phyloP scores from a whole-genome alignment of 2,113 vertebrate species.

The Plotosus lineatus region DNA sequence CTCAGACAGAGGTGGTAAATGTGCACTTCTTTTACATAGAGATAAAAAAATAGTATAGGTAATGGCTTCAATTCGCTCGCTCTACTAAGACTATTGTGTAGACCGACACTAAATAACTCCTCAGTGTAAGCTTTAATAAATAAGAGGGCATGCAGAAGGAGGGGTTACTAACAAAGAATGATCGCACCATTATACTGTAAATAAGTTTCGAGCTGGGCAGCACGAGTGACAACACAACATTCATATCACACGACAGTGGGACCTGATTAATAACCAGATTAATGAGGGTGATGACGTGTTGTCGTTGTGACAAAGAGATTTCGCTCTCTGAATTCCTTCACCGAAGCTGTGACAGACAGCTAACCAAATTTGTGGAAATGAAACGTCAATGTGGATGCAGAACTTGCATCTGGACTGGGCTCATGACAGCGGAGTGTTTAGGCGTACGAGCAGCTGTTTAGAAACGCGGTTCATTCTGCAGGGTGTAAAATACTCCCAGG shows the following conservation, averaged over 20 bases:
- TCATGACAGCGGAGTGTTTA: background rate
- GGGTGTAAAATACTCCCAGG: slow-evolving; percentile 18
- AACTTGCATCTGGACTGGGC: too few species aligned
- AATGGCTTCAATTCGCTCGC: slow-evolving; percentile 1
- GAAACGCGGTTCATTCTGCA: background rate
- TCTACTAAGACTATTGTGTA: background rate
- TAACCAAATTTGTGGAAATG: slow-evolving; percentile 28
- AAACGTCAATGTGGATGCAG: background rate
- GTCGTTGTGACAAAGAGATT: slow-evolving; percentile 19
- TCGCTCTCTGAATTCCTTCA: background rate
- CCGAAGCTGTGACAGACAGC: slow-evolving; percentile 8
- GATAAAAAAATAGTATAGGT: background rate
- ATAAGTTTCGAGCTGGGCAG: slow-evolving; percentile 27
- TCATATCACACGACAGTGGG: background rate
- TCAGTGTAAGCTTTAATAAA: slow-evolving; percentile 1
- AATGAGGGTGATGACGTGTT: slow-evolving; percentile 3
- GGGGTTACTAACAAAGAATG: background rate
- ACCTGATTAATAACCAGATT: slow-evolving; percentile 49
- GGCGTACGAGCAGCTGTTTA: slow-evolving; percentile 22
- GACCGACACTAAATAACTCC: background rate
- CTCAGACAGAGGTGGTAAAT: background rate
- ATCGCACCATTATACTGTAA: slow-evolving; percentile 34
- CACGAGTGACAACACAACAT: slow-evolving; percentile 32
- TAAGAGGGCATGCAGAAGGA: slow-evolving; percentile 14
- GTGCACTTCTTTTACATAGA: background rate